A percentile compares a stretch with the other conserved stretches of the same genome.
Evolutionary conservation across 1,140 invertebrate genomes (phyloP).

Genomic region (Brevipalpus yothersi): DNA sequence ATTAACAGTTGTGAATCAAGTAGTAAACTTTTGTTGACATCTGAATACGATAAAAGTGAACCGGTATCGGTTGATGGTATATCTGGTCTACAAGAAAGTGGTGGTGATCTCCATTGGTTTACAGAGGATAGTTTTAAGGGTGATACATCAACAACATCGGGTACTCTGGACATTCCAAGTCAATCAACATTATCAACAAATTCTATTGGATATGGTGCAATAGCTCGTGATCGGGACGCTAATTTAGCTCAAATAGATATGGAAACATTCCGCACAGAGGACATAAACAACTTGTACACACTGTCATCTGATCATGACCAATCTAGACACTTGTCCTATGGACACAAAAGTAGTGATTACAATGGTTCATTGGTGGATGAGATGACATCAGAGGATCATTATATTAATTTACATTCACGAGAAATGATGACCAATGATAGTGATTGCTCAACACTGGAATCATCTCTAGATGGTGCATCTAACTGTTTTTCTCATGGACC

Average conservation of each 20-base stretch:
- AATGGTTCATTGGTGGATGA: conserved; percentile 34
- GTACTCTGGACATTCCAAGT: not conserved
- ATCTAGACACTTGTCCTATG: conserved; percentile 21
- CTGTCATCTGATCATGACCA: conserved; percentile 11
- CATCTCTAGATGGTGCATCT: too few relatives aligned
- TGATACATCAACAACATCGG: not conserved
- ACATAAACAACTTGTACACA: conserved; percentile 47
- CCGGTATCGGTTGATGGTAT: too few relatives aligned
- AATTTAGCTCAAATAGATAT: conserved; percentile 81
- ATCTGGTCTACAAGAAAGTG: not conserved
- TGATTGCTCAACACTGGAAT: too few relatives aligned
- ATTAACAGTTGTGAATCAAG: too few relatives aligned
- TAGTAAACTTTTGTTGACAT: too few relatives aligned
- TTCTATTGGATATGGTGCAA: conserved; percentile 45
- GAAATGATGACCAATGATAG: not conserved
- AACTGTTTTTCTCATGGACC: too few relatives aligned
- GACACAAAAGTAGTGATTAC: not conserved
- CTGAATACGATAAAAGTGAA: too few relatives aligned
- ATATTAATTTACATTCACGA: not conserved
- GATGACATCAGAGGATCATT: conserved; percentile 26
- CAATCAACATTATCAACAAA: not conserved
- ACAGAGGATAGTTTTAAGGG: conserved; percentile 1
- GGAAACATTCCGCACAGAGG: conserved; percentile 68
- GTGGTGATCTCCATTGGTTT: conserved; percentile 5
- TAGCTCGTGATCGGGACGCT: conserved; percentile 62